Conservation (phyloP, 1,140 invertebrate genomes). For the Fopius arisanus region DNA sequence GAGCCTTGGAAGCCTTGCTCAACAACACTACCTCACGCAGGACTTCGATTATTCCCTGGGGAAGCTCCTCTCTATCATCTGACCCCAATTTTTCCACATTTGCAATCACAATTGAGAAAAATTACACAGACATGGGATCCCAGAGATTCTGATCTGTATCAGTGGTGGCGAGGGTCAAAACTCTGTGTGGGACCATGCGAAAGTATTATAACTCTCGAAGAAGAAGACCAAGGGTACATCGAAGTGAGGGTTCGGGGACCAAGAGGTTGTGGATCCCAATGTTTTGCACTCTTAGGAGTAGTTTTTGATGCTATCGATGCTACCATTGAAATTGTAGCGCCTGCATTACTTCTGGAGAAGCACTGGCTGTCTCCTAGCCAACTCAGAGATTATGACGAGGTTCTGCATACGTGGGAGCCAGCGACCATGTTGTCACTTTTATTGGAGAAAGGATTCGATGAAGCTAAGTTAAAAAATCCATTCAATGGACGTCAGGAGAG, state of each 20-base stretch:
- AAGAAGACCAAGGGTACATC: constrained; percentile 70
- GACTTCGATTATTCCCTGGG: constrained; percentile 70
- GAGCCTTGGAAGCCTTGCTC: constrained; percentile 70
- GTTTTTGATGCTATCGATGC: constrained; percentile 76
- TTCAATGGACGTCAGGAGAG: constrained; percentile 71
- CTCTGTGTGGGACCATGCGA: constrained; percentile 77
- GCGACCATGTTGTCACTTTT: constrained; percentile 69
- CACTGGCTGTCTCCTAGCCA: constrained; percentile 74
- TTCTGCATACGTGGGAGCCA: constrained; percentile 71
- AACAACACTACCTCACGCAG: constrained; percentile 71
- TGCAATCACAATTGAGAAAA: constrained; percentile 75
- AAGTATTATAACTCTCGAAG: constrained; percentile 75
- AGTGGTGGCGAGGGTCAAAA: constrained; percentile 84
- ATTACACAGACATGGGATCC: constrained; percentile 69
- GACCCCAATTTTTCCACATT: constrained; percentile 74
- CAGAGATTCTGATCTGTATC: constrained; percentile 75
- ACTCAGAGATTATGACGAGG: constrained; percentile 64
- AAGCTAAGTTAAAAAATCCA: constrained; percentile 67
- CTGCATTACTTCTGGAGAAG: constrained; percentile 73
- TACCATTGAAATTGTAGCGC: constrained; percentile 71
- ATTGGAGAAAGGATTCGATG: constrained; percentile 63
- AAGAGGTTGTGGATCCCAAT: constrained; percentile 65
- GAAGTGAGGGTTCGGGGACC: constrained; percentile 82
- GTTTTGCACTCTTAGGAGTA: constrained; percentile 81
- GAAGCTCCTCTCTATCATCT: constrained; percentile 71